phyloP scores from a whole-genome alignment of 2,797 vertebrate genomes.

The Sebastes minor region DNA sequence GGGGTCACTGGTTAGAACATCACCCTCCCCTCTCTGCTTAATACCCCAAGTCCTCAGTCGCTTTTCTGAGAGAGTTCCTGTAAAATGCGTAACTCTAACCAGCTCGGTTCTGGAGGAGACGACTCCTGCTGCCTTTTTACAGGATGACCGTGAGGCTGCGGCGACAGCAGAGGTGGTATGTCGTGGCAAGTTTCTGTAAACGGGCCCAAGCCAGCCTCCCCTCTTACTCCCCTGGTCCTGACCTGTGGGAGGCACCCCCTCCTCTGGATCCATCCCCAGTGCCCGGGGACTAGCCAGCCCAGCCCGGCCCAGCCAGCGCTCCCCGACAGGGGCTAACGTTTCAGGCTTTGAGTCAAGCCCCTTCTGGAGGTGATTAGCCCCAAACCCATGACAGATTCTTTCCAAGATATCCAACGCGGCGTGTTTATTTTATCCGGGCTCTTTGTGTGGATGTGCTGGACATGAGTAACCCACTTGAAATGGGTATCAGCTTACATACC shows the following conservation, averaged over 20 bases:
- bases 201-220: slow-evolving; percentile 78
- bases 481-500: slow-evolving; percentile 94
- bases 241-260: slow-evolving; percentile 92
- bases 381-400: slow-evolving; percentile 99
- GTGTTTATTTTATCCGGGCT: slow-evolving; percentile 99
- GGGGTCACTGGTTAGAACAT: slow-evolving; percentile 10
- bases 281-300: slow-evolving; percentile 84
- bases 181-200: slow-evolving; percentile 65
- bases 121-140: slow-evolving; percentile 84
- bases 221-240: slow-evolving; percentile 88
- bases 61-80: slow-evolving; percentile 5
- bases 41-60: not conserved
- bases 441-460: slow-evolving; percentile 99
- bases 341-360: slow-evolving; percentile 96
- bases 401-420: slow-evolving; percentile 99
- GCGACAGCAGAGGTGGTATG: not conserved
- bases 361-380: slow-evolving; percentile 99
- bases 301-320: slow-evolving; percentile 64
- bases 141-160: slow-evolving; percentile 21
- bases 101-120: slow-evolving; percentile 66
- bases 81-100: slow-evolving; percentile 81
- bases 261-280: slow-evolving; percentile 69
- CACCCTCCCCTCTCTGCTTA: not conserved
- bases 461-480: slow-evolving; percentile 98
- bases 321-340: slow-evolving; percentile 97